Percentiles rank a stretch among this genome's conserved stretches.
Evolutionary conservation across 2,797 vertebrate genomes (phyloP).

Genomic region (Steatocranus sp.): DNA sequence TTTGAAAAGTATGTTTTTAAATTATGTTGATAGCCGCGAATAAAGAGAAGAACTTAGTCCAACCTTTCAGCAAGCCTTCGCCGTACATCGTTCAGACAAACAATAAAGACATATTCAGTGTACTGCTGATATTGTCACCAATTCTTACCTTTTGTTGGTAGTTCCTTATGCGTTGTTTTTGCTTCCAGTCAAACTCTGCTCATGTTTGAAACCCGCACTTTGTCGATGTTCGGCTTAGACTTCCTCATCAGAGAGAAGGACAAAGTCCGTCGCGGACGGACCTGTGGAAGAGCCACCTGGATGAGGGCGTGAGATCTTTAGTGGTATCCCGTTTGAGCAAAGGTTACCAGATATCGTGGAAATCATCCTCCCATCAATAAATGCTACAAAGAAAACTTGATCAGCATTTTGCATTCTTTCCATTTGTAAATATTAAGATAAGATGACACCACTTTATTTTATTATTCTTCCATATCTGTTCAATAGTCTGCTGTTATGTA

Average conservation of each 20-base stretch:
- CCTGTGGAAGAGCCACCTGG: neutral
- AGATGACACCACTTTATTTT: neutral
- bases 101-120: neutral
- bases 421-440: neutral
- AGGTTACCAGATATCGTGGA: constrained; percentile 31
- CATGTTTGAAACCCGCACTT: neutral
- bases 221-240: constrained; percentile 4
- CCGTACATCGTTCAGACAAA: neutral
- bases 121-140: neutral
- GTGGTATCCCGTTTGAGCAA: constrained; percentile 34
- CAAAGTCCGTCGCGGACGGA: constrained; percentile 54
- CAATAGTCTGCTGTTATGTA: neutral
- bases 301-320: constrained; percentile 24
- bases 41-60: neutral
- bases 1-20: neutral
- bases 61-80: neutral
- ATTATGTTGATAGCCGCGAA: neutral
- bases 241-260: constrained; percentile 44
- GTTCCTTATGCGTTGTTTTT: neutral
- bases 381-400: neutral
- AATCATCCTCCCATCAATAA: neutral
- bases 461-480: neutral
- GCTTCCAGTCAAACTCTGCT: neutral
- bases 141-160: constrained; percentile 29
- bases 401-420: neutral